Conservation (phyloP, 2,113 vertebrate species). For the Colaptes auratus region DNA sequence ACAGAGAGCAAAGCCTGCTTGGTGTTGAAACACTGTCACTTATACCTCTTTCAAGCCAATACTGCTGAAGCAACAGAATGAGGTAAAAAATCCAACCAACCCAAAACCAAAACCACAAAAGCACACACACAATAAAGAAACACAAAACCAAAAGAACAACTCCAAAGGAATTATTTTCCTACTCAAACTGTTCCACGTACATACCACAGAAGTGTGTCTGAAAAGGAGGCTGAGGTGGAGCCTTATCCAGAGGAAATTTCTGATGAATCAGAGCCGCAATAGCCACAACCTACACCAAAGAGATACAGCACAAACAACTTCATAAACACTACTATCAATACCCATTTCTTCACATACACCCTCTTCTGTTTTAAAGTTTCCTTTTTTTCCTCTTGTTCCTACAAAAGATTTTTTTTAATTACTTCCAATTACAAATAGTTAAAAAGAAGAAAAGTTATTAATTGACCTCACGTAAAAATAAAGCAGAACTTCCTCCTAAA, state of each 20-base stretch:
- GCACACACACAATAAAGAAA: not conserved
- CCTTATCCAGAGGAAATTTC: conserved; percentile 89
- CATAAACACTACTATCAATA: not conserved
- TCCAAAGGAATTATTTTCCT: not conserved
- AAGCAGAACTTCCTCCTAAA: not conserved
- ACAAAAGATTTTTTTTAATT: not conserved
- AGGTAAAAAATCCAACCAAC: not conserved
- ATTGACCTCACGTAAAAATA: not conserved
- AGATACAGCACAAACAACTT: not conserved
- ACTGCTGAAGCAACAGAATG: not conserved
- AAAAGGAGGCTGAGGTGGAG: conserved; percentile 89
- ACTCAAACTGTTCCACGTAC: conserved; percentile 35
- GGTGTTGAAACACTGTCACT: not conserved
- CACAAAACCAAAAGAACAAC: not conserved
- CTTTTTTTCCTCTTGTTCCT: not conserved
- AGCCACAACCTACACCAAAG: conserved; percentile 84
- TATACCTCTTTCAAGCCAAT: not conserved
- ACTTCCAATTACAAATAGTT: not conserved
- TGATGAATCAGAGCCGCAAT: conserved; percentile 89
- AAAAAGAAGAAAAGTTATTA: not conserved
- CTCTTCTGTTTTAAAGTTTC: not conserved
- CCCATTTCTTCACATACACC: not conserved
- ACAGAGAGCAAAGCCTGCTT: not conserved
- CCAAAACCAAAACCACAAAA: not conserved
- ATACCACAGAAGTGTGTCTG: conserved; percentile 94